phyloP scores from a whole-genome alignment of 2,113 vertebrate genomes.

The Eurystomus gularis region DNA sequence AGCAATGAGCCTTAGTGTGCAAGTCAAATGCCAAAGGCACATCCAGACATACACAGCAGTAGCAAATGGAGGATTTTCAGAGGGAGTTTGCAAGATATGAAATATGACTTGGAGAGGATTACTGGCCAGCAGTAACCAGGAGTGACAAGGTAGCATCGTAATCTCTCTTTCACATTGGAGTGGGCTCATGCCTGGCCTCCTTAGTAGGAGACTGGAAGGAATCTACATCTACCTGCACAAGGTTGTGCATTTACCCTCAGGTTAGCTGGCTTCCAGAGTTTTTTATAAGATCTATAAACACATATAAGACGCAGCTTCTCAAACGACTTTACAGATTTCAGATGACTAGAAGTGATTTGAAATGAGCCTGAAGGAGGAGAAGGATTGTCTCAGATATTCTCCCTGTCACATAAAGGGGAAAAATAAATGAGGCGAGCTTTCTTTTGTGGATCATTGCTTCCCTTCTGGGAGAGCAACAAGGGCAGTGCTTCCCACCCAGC shows the following conservation, averaged over 20 bases:
- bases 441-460: slow-evolving; percentile 8
- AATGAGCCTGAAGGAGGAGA: background rate
- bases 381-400: background rate
- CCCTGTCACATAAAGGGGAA: background rate
- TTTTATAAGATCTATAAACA: background rate
- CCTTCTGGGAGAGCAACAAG: background rate
- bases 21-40: background rate
- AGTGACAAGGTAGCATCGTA: background rate
- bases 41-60: background rate
- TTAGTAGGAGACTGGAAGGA: background rate
- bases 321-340: background rate
- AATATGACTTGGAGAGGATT: background rate
- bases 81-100: background rate
- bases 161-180: background rate
- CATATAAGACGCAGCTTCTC: background rate
- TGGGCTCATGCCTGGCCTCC: background rate
- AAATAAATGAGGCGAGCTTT: slow-evolving; percentile 20
- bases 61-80: background rate
- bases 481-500: background rate
- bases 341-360: background rate
- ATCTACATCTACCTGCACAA: background rate
- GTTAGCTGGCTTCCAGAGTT: background rate
- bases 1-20: slow-evolving; percentile 8
- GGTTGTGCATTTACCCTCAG: background rate
- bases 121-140: background rate